These are phyloP conservation scores for Pampus argenteus DNA, from an alignment of 2,797 vertebrate genomes.

Conservation along the genomic window DNA sequence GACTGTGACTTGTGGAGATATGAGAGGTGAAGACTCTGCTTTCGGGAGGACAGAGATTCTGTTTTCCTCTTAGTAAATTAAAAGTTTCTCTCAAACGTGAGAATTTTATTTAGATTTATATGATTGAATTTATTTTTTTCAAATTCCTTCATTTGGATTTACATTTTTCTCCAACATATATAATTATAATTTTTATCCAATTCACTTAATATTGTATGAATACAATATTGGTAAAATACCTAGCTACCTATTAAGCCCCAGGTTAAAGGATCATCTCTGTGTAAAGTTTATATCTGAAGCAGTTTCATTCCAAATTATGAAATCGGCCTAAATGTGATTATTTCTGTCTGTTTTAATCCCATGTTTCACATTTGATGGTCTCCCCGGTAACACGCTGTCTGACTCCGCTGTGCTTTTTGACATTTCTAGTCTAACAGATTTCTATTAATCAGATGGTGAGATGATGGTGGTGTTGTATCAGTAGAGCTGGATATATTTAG, in stretches of 20 bases:
- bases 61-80: not conserved
- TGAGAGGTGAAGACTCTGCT: constrained; percentile 16
- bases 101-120: not conserved
- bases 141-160: not conserved
- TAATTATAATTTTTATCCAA: not conserved
- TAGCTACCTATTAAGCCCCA: not conserved
- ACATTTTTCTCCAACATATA: not conserved
- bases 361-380: not conserved
- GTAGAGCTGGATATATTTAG: constrained; percentile 61
- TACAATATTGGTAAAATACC: not conserved
- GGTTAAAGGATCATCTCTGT: not conserved
- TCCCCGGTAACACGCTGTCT: not conserved
- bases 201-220: not conserved
- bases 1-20: constrained; percentile 6
- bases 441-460: constrained; percentile 78
- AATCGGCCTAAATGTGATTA: not conserved
- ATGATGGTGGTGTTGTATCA: constrained; percentile 32
- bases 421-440: constrained; percentile 52
- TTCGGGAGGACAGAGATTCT: not conserved
- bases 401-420: constrained; percentile 6
- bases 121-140: not conserved
- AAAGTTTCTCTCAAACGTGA: not conserved
- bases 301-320: not conserved
- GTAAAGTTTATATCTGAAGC: not conserved
- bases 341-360: not conserved